Percentiles rank a stretch among this genome's conserved stretches.
Conservation (phyloP, 37 sponge, comb jelly and placozoan species). For the Spongilla lacustris region DNA sequence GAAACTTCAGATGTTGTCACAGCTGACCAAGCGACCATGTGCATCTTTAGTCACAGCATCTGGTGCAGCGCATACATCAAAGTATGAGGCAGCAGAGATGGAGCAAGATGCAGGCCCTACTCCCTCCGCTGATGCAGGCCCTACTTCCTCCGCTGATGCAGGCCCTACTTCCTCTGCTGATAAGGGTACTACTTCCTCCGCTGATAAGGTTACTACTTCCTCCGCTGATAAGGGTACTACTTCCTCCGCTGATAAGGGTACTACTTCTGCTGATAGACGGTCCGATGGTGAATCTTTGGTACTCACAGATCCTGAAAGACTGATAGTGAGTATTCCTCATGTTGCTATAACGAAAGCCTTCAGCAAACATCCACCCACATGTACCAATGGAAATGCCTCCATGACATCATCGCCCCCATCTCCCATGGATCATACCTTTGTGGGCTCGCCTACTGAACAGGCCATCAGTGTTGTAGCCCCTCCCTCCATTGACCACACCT, state of each 20-base stretch:
- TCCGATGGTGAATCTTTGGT: background rate
- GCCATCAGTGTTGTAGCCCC: background rate
- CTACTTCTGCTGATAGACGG: background rate
- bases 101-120: background rate
- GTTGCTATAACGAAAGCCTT: background rate
- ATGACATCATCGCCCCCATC: background rate
- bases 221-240: background rate
- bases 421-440: no score
- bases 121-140: no score
- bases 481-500: background rate
- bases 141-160: no score
- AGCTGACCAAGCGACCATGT: slow-evolving; percentile 2
- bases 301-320: background rate
- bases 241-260: background rate
- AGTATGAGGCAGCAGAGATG: background rate
- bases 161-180: no score
- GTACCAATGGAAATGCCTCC: background rate
- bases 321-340: background rate
- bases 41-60: background rate
- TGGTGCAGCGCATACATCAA: background rate
- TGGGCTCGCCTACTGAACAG: background rate
- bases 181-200: no score
- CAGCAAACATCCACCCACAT: slow-evolving; percentile 4
- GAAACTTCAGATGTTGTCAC: slow-evolving; percentile 28
- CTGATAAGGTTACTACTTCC: no score